Conservation (phyloP, 2,113 vertebrate species). For the Petromus typicus region DNA sequence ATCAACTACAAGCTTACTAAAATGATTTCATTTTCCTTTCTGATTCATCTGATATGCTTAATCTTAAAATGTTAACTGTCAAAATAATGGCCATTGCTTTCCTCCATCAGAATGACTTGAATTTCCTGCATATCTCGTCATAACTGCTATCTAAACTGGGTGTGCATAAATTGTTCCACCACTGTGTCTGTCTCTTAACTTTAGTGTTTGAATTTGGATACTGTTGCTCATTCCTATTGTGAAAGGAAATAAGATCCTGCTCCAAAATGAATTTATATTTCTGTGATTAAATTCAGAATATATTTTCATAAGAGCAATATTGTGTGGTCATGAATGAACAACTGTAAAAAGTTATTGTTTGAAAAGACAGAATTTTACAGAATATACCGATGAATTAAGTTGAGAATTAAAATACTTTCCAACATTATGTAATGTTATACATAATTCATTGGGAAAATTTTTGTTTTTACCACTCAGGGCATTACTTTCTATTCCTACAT, state of each 20-base stretch:
- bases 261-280: neutral
- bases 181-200: conserved; percentile 31
- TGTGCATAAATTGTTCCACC: neutral
- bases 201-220: conserved; percentile 6
- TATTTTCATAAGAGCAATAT: conserved; percentile 16
- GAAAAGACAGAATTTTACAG: neutral
- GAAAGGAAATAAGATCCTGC: neutral
- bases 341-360: neutral
- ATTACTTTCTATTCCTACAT: neutral
- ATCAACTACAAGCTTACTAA: neutral
- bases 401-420: neutral
- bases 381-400: neutral
- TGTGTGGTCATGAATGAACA: neutral
- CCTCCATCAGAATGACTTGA: conserved; percentile 25
- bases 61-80: conserved; percentile 71
- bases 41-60: conserved; percentile 57
- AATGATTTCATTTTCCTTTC: conserved; percentile 7
- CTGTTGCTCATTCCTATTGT: neutral
- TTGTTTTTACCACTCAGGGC: neutral
- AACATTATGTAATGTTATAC: neutral
- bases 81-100: conserved; percentile 49
- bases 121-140: conserved; percentile 56
- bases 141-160: conserved; percentile 10
- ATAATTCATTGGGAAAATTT: neutral
- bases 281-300: neutral